A percentile compares a stretch with the other conserved stretches of the same genome.
Conservation (phyloP, 2,888 invertebrate species). For the Beris chalybata region DNA sequence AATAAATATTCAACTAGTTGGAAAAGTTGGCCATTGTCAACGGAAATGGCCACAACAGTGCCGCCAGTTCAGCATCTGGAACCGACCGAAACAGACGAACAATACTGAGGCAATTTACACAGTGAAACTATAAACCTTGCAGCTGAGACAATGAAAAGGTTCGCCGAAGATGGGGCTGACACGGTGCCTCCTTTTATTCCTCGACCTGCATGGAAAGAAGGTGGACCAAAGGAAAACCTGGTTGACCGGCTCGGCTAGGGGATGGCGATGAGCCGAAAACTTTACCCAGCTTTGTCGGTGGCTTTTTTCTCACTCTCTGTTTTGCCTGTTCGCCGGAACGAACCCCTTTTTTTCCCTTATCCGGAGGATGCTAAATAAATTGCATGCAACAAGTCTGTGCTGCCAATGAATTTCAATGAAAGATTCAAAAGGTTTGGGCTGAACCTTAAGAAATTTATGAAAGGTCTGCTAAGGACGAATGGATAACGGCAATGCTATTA, state of each 20-base stretch:
- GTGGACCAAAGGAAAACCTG: no score
- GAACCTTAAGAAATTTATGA: slow-evolving; percentile 30
- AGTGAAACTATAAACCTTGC: slow-evolving; percentile 2
- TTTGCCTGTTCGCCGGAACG: not conserved
- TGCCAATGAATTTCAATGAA: slow-evolving; percentile 31
- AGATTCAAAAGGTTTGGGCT: slow-evolving; percentile 29
- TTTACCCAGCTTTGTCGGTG: no score
- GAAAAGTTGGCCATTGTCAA: slow-evolving; percentile 34
- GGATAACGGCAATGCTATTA: slow-evolving; percentile 10
- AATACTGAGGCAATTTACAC: slow-evolving; percentile 8
- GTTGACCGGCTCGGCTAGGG: no score
- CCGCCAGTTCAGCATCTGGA: not conserved
- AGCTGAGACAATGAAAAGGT: slow-evolving; percentile 20
- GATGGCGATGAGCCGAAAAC: no score
- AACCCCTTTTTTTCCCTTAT: not conserved
- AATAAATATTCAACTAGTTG: slow-evolving; percentile 35
- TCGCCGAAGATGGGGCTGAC: not conserved
- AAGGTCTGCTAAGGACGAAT: slow-evolving; percentile 18
- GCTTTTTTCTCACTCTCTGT: not conserved
- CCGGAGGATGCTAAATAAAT: slow-evolving; percentile 21
- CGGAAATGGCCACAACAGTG: slow-evolving; percentile 15
- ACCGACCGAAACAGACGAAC: slow-evolving; percentile 5
- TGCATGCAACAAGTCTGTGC: slow-evolving; percentile 33
- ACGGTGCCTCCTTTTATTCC: not conserved
- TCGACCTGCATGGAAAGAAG: no score